phyloP scores from a whole-genome alignment of 1,140 invertebrate genomes.

The Bicyclus anynana region DNA sequence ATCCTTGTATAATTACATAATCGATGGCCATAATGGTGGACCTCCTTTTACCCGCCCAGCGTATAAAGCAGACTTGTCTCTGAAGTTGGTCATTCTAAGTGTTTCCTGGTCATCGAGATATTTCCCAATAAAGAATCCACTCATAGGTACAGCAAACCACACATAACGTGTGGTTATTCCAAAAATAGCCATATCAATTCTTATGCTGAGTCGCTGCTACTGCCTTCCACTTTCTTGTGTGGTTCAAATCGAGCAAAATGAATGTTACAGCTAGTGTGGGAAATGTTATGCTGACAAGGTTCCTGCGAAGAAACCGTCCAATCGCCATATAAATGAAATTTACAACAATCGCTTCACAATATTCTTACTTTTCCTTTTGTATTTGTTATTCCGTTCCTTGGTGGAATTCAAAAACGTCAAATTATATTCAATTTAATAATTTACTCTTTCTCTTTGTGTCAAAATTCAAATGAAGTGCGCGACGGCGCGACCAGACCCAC shows the following conservation, averaged over 20 bases:
- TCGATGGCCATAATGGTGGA: constrained; percentile 83
- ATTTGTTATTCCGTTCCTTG: no score
- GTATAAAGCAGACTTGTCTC: constrained; percentile 88
- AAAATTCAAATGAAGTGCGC: no score
- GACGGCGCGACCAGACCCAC: no score
- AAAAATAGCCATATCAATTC: constrained; percentile 71
- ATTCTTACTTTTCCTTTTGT: no score
- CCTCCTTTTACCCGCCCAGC: constrained; percentile 82
- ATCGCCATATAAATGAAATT: constrained; percentile 72
- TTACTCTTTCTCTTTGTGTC: no score
- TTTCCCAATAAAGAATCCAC: constrained; percentile 79
- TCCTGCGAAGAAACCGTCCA: constrained; percentile 71
- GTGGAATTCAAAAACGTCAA: no score
- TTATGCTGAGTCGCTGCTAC: constrained; percentile 63
- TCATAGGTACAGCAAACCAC: constrained; percentile 71
- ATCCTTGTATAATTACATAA: neutral
- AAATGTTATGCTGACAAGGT: constrained; percentile 80
- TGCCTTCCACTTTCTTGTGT: constrained; percentile 84
- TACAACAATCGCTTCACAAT: no score
- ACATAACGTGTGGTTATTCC: constrained; percentile 72
- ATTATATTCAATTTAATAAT: no score
- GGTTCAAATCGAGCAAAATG: constrained; percentile 83
- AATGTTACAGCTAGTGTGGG: constrained; percentile 77
- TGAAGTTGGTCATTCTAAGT: constrained; percentile 82
- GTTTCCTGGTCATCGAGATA: constrained; percentile 83